phyloP scores from a whole-genome alignment of 1,140 invertebrate species.

The Anastrepha ludens region DNA sequence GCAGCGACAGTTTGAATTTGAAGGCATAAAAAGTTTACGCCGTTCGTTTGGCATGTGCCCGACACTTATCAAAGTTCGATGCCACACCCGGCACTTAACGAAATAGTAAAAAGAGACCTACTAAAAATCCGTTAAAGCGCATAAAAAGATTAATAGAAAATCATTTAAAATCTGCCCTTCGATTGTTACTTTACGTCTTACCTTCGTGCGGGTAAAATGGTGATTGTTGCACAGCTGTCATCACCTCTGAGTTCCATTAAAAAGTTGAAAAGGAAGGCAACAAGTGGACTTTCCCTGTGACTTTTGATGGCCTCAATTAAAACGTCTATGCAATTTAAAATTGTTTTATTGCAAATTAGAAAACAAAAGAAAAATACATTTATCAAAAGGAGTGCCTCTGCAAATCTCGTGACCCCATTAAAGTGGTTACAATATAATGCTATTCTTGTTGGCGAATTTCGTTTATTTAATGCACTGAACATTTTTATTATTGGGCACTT shows the following conservation, averaged over 20 bases:
- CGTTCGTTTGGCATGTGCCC: not conserved
- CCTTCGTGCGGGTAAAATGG: not conserved
- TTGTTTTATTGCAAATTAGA: not conserved
- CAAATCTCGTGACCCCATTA: not conserved
- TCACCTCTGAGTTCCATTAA: not conserved
- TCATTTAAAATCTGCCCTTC: not conserved
- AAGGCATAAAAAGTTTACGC: not conserved
- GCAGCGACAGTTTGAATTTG: not conserved
- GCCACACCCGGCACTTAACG: not conserved
- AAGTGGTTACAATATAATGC: not conserved
- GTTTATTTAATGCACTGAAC: not conserved
- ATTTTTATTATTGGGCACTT: conserved; percentile 17
- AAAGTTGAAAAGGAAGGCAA: not conserved
- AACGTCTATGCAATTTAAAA: conserved; percentile 4
- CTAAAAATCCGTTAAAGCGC: not conserved
- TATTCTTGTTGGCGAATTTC: not conserved
- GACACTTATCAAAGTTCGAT: not conserved
- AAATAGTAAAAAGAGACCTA: not conserved
- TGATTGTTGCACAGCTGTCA: not conserved
- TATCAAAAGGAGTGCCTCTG: not conserved
- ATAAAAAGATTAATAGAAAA: not conserved
- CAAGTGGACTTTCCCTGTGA: conserved; percentile 22
- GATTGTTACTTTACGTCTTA: not conserved
- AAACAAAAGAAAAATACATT: too few relatives aligned
- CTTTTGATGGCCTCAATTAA: conserved; percentile 25